Evolutionary conservation across 2,797 vertebrate genomes (phyloP), one percentile per base, ranked within the genome.

Genomic region (Phrynocephalus vlangalii): DNA sequence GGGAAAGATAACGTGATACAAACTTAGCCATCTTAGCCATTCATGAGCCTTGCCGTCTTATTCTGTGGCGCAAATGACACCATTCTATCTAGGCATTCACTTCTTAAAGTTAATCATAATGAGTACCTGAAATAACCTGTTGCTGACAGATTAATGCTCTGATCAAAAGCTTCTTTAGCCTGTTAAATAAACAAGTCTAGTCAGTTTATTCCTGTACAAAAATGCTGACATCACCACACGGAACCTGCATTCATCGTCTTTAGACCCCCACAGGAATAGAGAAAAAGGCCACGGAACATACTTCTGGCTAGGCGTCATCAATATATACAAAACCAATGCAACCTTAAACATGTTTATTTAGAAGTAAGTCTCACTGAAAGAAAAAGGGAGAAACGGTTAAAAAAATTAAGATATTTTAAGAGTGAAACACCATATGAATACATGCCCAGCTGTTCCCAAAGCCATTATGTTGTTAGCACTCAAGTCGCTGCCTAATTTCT

Each of bases 141-240:
- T 11, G 98, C 97, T n/a, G 98, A 99, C 79, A 99, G 95, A 86
- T 95, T 98, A 94, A 98, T 97, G 87, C 96, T 98, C 90, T 97
- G 92, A 80, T 97, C 86, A 95, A 97, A 98, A 5, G 98, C 98
- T 86, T 93, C 92, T n/a, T 81, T 92, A 89, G 97, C 89, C 98
- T 97, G 93, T 60, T 94, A 92, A 94, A 94, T 26, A 91, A 1
- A 85, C 83, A 56, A 70, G 28, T 33, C 30, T 56, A 63, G 20
- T 91, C 82, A 89, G 71, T 4, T 60, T 88, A 50, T 60, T 70
- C 83, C 78, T 71, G 16, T 67, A 83, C 79, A 16, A 88, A 89
- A 66, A 5, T 52, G 26, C 78, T 76, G 71, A 79, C 28, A 84
- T 33, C 2, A 28, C 18, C 26, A 44, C 22, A 48, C 11, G 15